Percentiles rank a stretch among this genome's conserved stretches.
These are phyloP conservation scores for Raphicerus campestris DNA, from an alignment of 2,113 vertebrate species.

Conservation along the genomic window DNA sequence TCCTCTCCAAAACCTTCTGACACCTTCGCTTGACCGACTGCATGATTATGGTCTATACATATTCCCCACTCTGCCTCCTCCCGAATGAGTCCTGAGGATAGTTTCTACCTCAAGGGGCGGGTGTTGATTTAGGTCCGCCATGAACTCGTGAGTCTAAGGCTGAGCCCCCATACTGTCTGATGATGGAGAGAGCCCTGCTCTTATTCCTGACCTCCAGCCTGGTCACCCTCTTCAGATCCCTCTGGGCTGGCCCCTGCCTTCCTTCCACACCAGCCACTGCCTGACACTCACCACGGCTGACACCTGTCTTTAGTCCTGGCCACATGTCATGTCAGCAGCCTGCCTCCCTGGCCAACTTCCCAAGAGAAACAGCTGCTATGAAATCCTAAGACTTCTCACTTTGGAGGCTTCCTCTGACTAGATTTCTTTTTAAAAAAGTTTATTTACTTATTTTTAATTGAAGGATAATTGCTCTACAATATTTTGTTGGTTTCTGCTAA, in stretches of 20 bases:
- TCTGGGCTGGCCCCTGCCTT: background rate
- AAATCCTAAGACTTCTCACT: background rate
- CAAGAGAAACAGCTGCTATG: background rate
- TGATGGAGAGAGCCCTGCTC: no score
- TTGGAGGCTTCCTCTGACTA: background rate
- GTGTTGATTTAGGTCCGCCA: accelerated
- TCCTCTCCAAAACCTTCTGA: background rate
- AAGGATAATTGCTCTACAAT: background rate
- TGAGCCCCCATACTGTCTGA: accelerated
- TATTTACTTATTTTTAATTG: background rate
- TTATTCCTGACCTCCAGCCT: background rate
- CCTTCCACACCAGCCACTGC: background rate
- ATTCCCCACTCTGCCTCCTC: background rate
- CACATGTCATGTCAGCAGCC: accelerated
- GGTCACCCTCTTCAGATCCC: background rate
- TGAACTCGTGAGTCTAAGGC: accelerated
- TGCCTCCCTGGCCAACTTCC: background rate
- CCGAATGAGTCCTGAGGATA: background rate
- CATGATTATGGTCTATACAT: no score
- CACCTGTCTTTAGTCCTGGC: conserved; percentile 22
- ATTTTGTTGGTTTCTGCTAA: background rate
- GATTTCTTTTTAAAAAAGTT: background rate
- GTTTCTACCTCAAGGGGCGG: background rate
- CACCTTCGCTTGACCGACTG: background rate
- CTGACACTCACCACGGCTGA: background rate